A percentile compares a stretch with the other conserved stretches of the same genome.
Conservation (phyloP, 2,797 vertebrate genomes). For the Rhodeus uyekii region DNA sequence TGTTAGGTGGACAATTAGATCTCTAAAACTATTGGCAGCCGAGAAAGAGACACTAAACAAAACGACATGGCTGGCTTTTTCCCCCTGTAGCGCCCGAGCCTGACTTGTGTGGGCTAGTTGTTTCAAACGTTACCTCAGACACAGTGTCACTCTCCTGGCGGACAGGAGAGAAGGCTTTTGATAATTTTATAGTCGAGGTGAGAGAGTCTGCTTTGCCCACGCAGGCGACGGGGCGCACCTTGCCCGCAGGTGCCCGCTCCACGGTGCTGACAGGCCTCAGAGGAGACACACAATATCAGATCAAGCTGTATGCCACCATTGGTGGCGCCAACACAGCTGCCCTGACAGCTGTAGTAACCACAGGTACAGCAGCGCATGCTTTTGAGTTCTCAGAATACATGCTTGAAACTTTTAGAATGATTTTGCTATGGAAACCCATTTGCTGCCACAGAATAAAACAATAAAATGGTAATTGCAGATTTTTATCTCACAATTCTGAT, state of each 20-base stretch:
- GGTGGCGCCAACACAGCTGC: constrained; percentile 74
- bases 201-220: constrained; percentile 82
- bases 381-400: neutral
- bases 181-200: constrained; percentile 87
- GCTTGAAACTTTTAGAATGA: neutral
- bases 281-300: constrained; percentile 79
- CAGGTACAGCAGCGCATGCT: constrained; percentile 75
- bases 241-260: constrained; percentile 70
- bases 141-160: constrained; percentile 83
- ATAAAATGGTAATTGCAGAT: neutral
- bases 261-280: constrained; percentile 81
- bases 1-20: neutral
- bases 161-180: constrained; percentile 79
- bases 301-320: constrained; percentile 81
- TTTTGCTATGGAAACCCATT: neutral
- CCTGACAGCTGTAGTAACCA: constrained; percentile 78
- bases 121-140: constrained; percentile 87
- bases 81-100: constrained; percentile 78
- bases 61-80: constrained; percentile 60
- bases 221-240: constrained; percentile 77
- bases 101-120: constrained; percentile 85
- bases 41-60: constrained; percentile 22
- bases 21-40: neutral
- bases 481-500: neutral
- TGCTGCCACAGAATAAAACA: neutral